These are phyloP conservation scores for Kryphioiulus occultus DNA, from an alignment of 2,888 invertebrate genomes.

Conservation along the genomic window DNA sequence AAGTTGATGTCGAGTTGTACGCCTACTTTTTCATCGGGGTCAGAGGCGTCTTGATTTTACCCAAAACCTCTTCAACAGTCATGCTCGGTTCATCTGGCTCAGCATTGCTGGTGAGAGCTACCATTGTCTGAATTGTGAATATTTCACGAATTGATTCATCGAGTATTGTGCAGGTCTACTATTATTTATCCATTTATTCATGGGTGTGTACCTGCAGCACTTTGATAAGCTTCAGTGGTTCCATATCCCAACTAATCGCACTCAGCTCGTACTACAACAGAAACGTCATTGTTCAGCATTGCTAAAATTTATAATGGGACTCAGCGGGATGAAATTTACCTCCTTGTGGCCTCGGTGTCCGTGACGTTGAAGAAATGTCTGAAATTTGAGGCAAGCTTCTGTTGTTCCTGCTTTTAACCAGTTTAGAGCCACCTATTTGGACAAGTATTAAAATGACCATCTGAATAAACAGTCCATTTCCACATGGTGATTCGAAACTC, in stretches of 20 bases:
- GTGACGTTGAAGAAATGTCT: slow-evolving; percentile 41
- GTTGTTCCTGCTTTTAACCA: slow-evolving; percentile 20
- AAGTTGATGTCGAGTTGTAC: not conserved
- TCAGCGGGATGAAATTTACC: not conserved
- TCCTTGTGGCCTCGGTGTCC: slow-evolving; percentile 49
- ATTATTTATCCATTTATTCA: too few relatives aligned
- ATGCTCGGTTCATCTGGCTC: not conserved
- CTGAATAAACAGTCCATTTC: not conserved
- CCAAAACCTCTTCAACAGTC: not conserved
- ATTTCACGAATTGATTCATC: not conserved
- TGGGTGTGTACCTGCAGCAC: slow-evolving; percentile 32
- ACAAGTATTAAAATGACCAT: not conserved
- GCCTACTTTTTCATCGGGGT: not conserved
- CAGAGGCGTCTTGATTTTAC: not conserved
- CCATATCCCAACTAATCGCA: not conserved
- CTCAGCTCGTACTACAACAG: slow-evolving; percentile 20
- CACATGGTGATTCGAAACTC: not conserved
- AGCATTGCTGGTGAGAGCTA: not conserved
- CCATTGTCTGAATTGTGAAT: not conserved
- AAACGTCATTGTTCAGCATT: not conserved
- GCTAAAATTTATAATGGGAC: not conserved
- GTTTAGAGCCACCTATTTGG: slow-evolving; percentile 44
- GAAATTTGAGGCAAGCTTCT: not conserved
- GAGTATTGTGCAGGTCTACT: too few relatives aligned
- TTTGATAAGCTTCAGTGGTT: slow-evolving; percentile 37